Evolutionary conservation across 2,113 vertebrate genomes (phyloP).

Genomic region (Okapia johnstoni): DNA sequence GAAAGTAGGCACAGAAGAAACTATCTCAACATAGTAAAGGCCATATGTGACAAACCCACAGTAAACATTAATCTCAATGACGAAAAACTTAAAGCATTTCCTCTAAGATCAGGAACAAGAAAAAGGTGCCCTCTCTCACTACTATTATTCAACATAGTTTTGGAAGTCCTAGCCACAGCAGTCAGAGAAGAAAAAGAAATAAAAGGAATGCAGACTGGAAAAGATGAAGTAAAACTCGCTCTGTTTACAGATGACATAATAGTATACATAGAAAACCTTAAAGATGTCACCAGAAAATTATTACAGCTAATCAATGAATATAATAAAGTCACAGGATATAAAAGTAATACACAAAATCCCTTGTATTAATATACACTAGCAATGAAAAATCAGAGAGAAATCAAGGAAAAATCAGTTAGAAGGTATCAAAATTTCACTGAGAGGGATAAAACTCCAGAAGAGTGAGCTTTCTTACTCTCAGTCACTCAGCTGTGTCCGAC

Average conservation of each 20-base stretch:
- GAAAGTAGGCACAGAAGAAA: background rate
- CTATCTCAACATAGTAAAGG: background rate
- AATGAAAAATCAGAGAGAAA: background rate
- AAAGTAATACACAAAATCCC: background rate
- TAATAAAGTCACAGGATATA: background rate
- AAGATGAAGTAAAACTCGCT: background rate
- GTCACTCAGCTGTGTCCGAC: background rate
- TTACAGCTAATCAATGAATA: background rate
- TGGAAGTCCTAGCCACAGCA: background rate
- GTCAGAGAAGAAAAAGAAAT: background rate
- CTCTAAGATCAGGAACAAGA: background rate
- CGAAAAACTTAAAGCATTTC: background rate
- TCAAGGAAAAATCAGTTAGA: background rate
- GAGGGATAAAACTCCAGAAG: background rate
- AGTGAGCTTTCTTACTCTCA: background rate
- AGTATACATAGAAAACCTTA: background rate
- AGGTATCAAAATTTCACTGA: background rate
- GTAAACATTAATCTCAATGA: background rate
- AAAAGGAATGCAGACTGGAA: background rate
- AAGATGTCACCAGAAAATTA: background rate
- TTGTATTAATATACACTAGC: background rate
- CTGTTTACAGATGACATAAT: background rate
- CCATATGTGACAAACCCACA: background rate
- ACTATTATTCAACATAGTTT: background rate
- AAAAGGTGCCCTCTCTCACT: background rate